Base-by-base conservation (phyloP, 2,797 vertebrate genomes). In the Gorsachius magnificus region DNA sequence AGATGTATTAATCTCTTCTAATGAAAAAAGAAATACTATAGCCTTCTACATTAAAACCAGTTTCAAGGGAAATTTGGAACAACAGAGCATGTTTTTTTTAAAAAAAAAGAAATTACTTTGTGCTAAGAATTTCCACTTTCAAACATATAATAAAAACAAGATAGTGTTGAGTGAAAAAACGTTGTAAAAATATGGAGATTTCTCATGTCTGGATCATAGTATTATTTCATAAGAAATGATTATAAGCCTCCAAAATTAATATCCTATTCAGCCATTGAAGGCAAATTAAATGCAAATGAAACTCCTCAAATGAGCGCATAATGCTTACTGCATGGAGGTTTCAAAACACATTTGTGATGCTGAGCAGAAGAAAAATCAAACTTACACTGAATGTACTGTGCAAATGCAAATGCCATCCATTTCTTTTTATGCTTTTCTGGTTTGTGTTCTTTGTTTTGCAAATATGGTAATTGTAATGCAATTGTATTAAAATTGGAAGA, bases 221-320 rank as follows among this genome's bases (percentile, higher is more conserved):
- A 48, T 83, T 94, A 83, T 94, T 95, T 92, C 21, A 68, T 64
- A 79, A 83, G 54, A 87, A 95, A 83, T 83, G 3, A 92, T 93
- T 91, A 45, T 80, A 90, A 78, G 15, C 48, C 26, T 96, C 68
- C 69, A 83, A 91, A 97, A 96, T 97, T 91, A 97, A 95, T 96
- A 96, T 80, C 64, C 16, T 87, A 87, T 96, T 77, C 66, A 91
- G 26, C 28, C 9, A 95, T 65, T 93, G 83, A 94, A 93, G 54
- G 79, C 65, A 95, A 96, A 96, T 96, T 86, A 96, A 92, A 97
- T 97, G 95, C 90, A 97, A 96, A 96, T 96, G 87, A 82, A 93
- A 90, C 41, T 87, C 43, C 77, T 90, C 85, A 95, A 96, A 96
- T 85, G 91, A 97, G 74, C 8, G 4, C 74, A 87, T 92, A 94